phyloP scores from a whole-genome alignment of 2,113 vertebrate species.

The Bos taurus region ARS-UCD2.0 NC_037343.1:16810001-16810500 shows the following conservation, averaged over 20 bases:
- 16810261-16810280: not conserved
- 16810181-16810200: not conserved
- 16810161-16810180: not conserved
- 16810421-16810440: not conserved
- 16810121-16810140: rapidly evolving
- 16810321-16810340: not conserved
- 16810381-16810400: not conserved
- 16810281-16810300: not conserved
- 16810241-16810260: not conserved
- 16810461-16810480: not conserved
- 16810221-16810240: not conserved
- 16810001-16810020: not conserved
- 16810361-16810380: not conserved
- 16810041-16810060: not conserved
- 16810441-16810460: not conserved
- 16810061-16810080: not conserved
- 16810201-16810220: rapidly evolving
- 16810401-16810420: not conserved
- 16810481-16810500: no score
- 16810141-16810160: not conserved
- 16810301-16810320: not conserved
- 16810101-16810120: not conserved
- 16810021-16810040: not conserved
- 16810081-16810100: not conserved
- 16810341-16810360: not conserved